Evolutionary conservation across 1,140 invertebrate genomes (phyloP).

Genomic region (Brachionus sp.): DNA sequence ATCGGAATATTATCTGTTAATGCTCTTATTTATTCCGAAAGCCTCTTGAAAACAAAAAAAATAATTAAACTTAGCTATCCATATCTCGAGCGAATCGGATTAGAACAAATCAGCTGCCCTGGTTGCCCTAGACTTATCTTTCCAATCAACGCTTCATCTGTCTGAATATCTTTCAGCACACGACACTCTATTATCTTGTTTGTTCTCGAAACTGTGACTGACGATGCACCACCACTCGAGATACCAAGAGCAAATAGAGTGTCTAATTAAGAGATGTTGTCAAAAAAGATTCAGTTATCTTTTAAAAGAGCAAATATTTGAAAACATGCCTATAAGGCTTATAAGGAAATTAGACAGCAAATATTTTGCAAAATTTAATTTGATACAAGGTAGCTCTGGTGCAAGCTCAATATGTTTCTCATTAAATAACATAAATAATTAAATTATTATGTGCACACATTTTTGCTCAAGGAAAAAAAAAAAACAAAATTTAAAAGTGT

Average conservation of each 20-base stretch:
- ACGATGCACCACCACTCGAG: not conserved
- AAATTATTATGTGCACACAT: too few relatives aligned
- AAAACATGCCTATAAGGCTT: not conserved
- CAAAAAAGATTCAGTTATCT: not conserved
- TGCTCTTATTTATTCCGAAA: not conserved
- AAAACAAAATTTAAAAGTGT: too few relatives aligned
- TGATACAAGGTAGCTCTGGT: too few relatives aligned
- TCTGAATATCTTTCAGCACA: not conserved
- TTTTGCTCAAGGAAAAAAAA: too few relatives aligned
- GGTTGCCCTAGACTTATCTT: not conserved
- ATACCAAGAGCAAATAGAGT: not conserved
- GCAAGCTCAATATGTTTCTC: too few relatives aligned
- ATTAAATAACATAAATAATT: too few relatives aligned
- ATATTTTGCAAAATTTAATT: not conserved
- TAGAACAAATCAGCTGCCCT: conserved; percentile 4
- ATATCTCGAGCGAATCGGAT: not conserved
- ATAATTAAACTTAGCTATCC: not conserved
- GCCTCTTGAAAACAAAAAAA: not conserved
- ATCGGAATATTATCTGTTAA: conserved; percentile 3
- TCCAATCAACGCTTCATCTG: not conserved
- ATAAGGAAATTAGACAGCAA: not conserved
- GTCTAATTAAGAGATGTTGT: not conserved
- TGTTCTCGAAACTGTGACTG: not conserved
- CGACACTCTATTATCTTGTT: not conserved
- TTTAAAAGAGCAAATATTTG: not conserved